Percentiles rank a stretch among this genome's conserved stretches.
phyloP scores from a whole-genome alignment of 2,113 vertebrate genomes.

The Cavia aperea region DNA sequence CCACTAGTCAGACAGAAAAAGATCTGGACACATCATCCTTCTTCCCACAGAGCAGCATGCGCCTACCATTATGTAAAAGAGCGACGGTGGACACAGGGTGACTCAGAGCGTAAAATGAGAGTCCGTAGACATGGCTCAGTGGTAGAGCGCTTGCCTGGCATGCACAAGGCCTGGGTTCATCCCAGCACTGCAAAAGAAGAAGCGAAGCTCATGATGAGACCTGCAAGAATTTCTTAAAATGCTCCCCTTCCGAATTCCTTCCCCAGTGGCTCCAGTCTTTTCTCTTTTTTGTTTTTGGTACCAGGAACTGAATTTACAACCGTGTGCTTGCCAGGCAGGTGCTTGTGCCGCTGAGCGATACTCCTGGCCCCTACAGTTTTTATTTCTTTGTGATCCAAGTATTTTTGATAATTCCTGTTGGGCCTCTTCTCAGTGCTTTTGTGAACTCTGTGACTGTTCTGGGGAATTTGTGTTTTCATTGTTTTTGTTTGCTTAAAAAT shows the following conservation, averaged over 20 bases:
- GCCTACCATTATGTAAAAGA: neutral
- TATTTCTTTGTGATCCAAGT: neutral
- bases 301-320: no score
- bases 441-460: neutral
- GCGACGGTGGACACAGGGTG: neutral
- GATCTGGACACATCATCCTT: neutral
- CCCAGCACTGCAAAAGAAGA: neutral
- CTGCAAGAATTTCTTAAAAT: neutral
- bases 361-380: neutral
- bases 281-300: no score
- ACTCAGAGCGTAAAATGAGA: neutral
- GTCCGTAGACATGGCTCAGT: neutral
- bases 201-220: neutral
- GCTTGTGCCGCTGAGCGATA: no score
- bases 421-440: neutral
- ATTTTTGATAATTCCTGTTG: neutral
- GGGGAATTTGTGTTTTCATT: neutral
- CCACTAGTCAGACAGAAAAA: neutral
- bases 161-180: neutral
- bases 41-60: neutral
- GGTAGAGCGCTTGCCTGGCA: neutral
- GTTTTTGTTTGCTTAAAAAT: slow-evolving; percentile 50
- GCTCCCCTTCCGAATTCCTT: neutral
- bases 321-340: no score
- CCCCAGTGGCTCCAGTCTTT: neutral